Base-by-base conservation (phyloP, 2,888 invertebrate genomes). In the Linnaemya vulpina region DNA sequence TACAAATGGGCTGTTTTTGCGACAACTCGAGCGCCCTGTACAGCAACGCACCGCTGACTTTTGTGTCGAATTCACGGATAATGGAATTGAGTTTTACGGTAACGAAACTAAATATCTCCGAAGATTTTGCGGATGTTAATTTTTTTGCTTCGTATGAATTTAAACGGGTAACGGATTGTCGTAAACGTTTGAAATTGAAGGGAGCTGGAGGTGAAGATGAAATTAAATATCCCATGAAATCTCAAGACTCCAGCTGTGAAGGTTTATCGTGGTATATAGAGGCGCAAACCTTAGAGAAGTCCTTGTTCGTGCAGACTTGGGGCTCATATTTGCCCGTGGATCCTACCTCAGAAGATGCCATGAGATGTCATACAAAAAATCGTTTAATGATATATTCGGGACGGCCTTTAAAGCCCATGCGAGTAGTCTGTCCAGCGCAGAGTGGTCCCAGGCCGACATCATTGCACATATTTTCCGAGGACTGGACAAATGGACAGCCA, bases 291-390 rank as follows among this genome's bases (percentile, higher is more conserved):
- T 94, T 95, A 86, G 97, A 97, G 90, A 94, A 96, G 68, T 96
- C 96, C 53, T 94, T 97, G 78, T 97, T 96, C 91, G 93, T 97
- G 80, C 94, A 97, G 87, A 96, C 96, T 58, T 97, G 97, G 97
- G 97, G 97, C 62, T 95, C 95, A 87, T 95, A 96, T 89, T 90
- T 97, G 87, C 94, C 95, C 0, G 92, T 94, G 20, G 94, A 95
- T 88, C 94, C 95, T 2, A 92, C 94, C 8, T 92, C 93, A 0
- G 93, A 94, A 82, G 95, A 95, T 87, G 93, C 94, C 3, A 94
- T 94, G 84, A 94, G 95, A 83, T 97, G 97, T 90, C 95, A 95
- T 76, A 97, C 97, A 17, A 93, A 94, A 88, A 97, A 97, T 92
- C 94, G 97, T 46, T 93, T 98, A 79, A 94, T 97, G 86, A 94